phyloP scores from a whole-genome alignment of 2,797 vertebrate species.

The Sebastes paucispinis region DNA sequence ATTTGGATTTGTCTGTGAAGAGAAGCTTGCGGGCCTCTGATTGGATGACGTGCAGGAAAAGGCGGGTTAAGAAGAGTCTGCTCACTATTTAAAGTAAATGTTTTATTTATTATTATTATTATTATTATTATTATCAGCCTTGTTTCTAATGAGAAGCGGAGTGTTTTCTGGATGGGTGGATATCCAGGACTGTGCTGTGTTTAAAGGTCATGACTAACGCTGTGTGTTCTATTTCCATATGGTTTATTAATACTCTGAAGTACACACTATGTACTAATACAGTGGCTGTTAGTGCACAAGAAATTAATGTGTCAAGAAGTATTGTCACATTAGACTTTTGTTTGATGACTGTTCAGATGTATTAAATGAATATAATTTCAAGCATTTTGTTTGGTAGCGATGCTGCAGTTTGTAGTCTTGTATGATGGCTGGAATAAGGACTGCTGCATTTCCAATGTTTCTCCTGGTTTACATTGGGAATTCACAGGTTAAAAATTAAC shows the following conservation, averaged over 20 bases:
- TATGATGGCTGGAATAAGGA: too few relatives aligned
- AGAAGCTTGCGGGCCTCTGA: background rate
- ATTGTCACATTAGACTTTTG: too few relatives aligned
- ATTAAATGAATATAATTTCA: too few relatives aligned
- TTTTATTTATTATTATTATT: background rate
- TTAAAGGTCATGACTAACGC: slow-evolving; percentile 13
- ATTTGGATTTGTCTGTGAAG: background rate
- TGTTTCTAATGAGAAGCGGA: too few relatives aligned
- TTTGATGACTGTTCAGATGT: too few relatives aligned
- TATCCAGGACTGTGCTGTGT: background rate
- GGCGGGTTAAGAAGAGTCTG: background rate
- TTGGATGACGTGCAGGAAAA: slow-evolving; percentile 2
- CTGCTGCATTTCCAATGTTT: background rate
- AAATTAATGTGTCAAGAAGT: too few relatives aligned
- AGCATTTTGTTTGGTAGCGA: too few relatives aligned
- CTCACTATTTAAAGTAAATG: background rate
- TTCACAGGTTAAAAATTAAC: background rate
- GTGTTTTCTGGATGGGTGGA: slow-evolving; percentile 14
- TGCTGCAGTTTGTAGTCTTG: too few relatives aligned
- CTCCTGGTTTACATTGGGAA: background rate
- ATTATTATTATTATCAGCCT: too few relatives aligned
- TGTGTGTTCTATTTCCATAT: background rate
- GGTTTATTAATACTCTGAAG: background rate
- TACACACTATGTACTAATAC: background rate
- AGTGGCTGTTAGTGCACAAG: background rate